Evolutionary conservation across 2,797 vertebrate genomes (phyloP).

Genomic region (Manis crassicaudata): DNA sequence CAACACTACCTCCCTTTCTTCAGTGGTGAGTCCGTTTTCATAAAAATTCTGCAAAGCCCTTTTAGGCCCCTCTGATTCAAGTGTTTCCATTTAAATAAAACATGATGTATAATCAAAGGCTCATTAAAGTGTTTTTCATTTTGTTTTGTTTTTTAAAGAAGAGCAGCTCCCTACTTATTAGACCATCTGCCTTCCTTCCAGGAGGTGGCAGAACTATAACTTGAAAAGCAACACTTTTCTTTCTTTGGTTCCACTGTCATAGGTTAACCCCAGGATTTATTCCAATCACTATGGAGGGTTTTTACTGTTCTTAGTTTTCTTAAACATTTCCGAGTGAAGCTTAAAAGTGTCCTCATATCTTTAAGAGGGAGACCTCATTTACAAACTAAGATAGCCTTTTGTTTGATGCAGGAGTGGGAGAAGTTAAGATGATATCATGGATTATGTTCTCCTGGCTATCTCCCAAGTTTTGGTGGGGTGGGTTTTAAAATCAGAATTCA

Average conservation of each 20-base stretch:
- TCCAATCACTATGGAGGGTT: neutral
- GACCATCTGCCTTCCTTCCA: neutral
- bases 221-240: neutral
- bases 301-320: neutral
- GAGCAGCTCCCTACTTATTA: neutral
- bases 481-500: neutral
- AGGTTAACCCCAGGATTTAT: constrained; percentile 16
- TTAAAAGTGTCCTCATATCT: constrained; percentile 10
- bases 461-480: neutral
- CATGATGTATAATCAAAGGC: neutral
- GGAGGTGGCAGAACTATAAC: neutral
- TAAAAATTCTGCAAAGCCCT: neutral
- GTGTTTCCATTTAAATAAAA: neutral
- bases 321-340: constrained; percentile 38
- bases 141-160: neutral
- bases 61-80: neutral
- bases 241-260: neutral
- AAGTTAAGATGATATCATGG: neutral
- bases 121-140: neutral
- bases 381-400: neutral
- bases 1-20: neutral
- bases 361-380: neutral
- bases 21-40: neutral
- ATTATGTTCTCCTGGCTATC: neutral
- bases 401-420: neutral